These are phyloP conservation scores for Anseranas semipalmata DNA, from an alignment of 2,113 vertebrate species.

Conservation along the genomic window DNA sequence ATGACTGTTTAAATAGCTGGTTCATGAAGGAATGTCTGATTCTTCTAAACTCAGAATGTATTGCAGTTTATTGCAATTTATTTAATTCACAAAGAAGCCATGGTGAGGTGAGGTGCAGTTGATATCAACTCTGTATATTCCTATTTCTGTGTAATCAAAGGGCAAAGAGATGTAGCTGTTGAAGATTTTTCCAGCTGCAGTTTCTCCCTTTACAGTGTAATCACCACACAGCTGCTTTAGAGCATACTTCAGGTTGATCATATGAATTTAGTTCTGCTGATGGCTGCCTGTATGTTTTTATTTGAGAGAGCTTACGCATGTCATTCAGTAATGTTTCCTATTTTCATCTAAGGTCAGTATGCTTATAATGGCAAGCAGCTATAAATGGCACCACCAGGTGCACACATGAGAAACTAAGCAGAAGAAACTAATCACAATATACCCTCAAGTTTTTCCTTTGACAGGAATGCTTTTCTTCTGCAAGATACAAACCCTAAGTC, in stretches of 20 bases:
- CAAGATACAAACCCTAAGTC: neutral
- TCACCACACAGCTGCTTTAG: conserved; percentile 48
- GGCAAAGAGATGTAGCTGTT: conserved; percentile 6
- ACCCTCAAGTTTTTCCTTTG: neutral
- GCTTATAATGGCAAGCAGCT: conserved; percentile 12
- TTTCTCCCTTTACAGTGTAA: neutral
- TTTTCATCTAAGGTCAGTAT: conserved; percentile 52
- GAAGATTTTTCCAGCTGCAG: conserved; percentile 49
- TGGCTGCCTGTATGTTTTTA: neutral
- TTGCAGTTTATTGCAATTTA: neutral
- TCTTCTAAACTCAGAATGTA: neutral
- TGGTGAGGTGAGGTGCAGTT: neutral
- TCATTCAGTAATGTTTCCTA: neutral
- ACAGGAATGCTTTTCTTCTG: neutral
- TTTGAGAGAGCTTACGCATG: neutral
- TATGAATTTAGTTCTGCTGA: conserved; percentile 35
- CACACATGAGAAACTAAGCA: neutral
- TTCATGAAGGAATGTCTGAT: neutral
- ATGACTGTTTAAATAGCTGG: neutral
- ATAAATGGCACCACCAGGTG: conserved; percentile 16
- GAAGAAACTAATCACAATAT: neutral
- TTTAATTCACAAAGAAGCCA: conserved; percentile 15
- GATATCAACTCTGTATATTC: neutral
- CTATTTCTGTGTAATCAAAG: neutral
- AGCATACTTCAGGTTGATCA: conserved; percentile 38